Conservation (phyloP, 35 echinoderm and acorn worm species). For the Hemicentrotus pulcherrimus region DNA sequence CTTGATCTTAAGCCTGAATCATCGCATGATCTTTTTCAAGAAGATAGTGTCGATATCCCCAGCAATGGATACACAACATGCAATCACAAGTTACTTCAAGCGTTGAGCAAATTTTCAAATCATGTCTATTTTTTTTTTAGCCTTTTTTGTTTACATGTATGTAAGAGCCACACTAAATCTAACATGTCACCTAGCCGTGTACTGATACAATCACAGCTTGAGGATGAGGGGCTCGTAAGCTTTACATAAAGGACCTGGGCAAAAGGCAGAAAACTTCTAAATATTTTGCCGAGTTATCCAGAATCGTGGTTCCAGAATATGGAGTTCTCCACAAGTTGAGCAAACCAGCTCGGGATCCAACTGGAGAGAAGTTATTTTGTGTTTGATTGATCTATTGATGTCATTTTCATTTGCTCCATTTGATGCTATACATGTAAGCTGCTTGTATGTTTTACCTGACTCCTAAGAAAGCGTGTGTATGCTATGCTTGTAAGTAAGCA, state of each 20-base stretch:
- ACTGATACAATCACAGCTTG: neutral
- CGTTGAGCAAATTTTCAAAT: neutral
- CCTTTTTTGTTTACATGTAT: neutral
- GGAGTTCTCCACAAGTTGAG: neutral
- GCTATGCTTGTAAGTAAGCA: too few relatives aligned
- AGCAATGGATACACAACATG: neutral
- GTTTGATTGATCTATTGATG: neutral
- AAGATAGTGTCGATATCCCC: neutral
- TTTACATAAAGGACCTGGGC: neutral
- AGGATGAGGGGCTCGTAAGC: too few relatives aligned
- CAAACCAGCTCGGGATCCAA: neutral
- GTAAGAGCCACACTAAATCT: neutral
- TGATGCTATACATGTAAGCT: neutral
- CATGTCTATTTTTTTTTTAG: neutral
- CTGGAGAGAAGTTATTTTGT: neutral
- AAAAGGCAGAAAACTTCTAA: neutral
- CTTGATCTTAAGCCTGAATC: constrained; percentile 20
- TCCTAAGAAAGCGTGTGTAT: too few relatives aligned
- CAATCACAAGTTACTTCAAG: neutral
- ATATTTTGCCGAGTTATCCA: too few relatives aligned
- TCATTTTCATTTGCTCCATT: neutral
- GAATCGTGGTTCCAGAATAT: neutral
- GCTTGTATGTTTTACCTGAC: too few relatives aligned
- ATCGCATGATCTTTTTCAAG: neutral
- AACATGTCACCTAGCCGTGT: neutral